Percentiles rank a stretch among this genome's conserved stretches.
These are phyloP conservation scores for Coregonus sp. DNA, from an alignment of 2,797 vertebrate species.

Conservation along the genomic window DNA sequence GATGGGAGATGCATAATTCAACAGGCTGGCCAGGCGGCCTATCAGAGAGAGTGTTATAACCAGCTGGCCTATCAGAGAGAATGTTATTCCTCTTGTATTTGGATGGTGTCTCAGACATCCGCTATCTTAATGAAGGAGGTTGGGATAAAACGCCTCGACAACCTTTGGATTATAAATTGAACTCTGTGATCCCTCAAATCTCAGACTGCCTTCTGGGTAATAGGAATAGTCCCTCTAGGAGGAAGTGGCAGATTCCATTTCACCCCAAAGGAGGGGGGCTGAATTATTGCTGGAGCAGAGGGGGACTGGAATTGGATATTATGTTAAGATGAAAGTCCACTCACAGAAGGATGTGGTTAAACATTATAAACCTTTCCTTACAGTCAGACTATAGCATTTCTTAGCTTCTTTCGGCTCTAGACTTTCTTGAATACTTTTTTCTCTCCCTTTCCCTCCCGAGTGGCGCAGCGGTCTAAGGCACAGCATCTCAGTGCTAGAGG, in stretches of 20 bases:
- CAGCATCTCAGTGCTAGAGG: no score
- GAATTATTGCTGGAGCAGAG: conserved; percentile 25
- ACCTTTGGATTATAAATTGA: conserved; percentile 55
- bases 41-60: conserved; percentile 3
- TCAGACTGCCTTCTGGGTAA: conserved; percentile 23
- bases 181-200: conserved; percentile 47
- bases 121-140: conserved; percentile 36
- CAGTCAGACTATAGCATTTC: not conserved
- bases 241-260: conserved; percentile 46
- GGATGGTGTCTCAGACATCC: conserved; percentile 42
- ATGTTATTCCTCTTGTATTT: conserved; percentile 46
- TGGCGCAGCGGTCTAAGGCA: no score
- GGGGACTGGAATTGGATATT: conserved; percentile 40
- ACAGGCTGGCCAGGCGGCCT: conserved; percentile 27
- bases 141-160: conserved; percentile 50
- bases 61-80: conserved; percentile 3
- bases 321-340: not conserved
- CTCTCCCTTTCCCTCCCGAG: not conserved
- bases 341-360: no score
- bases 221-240: conserved; percentile 44
- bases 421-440: not conserved
- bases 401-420: not conserved
- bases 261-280: conserved; percentile 15
- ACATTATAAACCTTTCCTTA: not conserved
- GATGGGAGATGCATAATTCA: conserved; percentile 63